These are phyloP conservation scores for Plutella xylostella DNA, from an alignment of 2,888 invertebrate genomes.

Conservation along the genomic window DNA sequence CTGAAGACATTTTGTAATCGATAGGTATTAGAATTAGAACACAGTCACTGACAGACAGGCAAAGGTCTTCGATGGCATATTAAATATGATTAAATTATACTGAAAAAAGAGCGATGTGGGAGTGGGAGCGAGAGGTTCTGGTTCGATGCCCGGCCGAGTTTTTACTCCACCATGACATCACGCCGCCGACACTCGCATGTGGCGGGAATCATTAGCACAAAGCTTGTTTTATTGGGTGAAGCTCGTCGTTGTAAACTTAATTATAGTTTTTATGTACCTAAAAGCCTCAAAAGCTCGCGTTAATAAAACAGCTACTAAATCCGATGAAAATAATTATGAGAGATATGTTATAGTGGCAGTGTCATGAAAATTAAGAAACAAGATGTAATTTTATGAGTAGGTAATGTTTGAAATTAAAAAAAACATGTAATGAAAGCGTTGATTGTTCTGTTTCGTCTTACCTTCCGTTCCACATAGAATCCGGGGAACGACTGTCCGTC, in stretches of 20 bases:
- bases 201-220: no score
- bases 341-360: background rate
- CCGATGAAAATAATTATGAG: background rate
- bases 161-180: background rate
- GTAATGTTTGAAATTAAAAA: background rate
- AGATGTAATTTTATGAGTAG: background rate
- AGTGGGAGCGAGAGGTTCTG: background rate
- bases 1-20: no score
- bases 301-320: no score
- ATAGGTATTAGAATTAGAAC: no score
- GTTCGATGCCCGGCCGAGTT: background rate
- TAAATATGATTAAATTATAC: background rate
- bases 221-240: no score
- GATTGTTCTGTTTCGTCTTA: constrained; percentile 33
- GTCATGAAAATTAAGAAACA: background rate
- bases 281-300: no score
- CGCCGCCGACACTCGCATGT: no score
- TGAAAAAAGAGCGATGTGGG: background rate
- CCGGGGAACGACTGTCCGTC: constrained; percentile 59
- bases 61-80: no score
- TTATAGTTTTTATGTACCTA: no score
- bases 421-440: background rate
- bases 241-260: no score
- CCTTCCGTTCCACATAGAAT: constrained; percentile 61
- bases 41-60: no score